Evolutionary conservation across 2,888 invertebrate species (phyloP), one percentile per base, ranked within the genome.

Genomic region (Eustalomyia histrio): DNA sequence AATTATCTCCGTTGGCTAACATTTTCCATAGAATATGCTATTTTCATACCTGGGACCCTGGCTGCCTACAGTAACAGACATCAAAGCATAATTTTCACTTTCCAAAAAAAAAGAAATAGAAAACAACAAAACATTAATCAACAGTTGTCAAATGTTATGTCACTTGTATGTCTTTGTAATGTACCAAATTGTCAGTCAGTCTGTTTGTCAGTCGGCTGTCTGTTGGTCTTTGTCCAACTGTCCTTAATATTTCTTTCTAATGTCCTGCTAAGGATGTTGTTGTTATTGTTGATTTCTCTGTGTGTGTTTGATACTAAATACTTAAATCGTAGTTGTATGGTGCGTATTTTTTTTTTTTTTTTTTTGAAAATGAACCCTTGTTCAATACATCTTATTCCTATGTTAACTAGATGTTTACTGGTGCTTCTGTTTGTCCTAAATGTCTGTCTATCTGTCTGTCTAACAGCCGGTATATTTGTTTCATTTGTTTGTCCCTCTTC

Each of bases 101-200:
- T 7, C 50, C 43, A 64, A 21, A 64, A 43, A n/a, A 65, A 21
- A 67, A 29, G 7, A 29, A 29, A 29, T 6, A 29, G 1, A 29
- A 29, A 29, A 29, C 4, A 6, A 29, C 29, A 29, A 29, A 76
- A 24, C 68, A 76, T 68, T 76, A 63, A 80, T 73, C 80, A 73
- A 60, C 72, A 80, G 80, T 80, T 80, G 72, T 76, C 73, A 76
- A 80, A 73, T 73, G 73, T 64, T 73, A 39, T 80, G 73, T 76
- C 68, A 71, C 61, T 64, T 80, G 72, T 76, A 68, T 64, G 68
- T 64, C 65, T 50, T 24, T 63, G 63, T 35, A 35, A 18, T 53
- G 43, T 50, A 50, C 43, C 57, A 63, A 61, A 17, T 75, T 57
- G 29, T 76, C 47, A 47, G 67, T 10, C 61, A 52, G 68, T 29